Conservation (phyloP, 2,113 vertebrate genomes). For the Petroica traversi region DNA sequence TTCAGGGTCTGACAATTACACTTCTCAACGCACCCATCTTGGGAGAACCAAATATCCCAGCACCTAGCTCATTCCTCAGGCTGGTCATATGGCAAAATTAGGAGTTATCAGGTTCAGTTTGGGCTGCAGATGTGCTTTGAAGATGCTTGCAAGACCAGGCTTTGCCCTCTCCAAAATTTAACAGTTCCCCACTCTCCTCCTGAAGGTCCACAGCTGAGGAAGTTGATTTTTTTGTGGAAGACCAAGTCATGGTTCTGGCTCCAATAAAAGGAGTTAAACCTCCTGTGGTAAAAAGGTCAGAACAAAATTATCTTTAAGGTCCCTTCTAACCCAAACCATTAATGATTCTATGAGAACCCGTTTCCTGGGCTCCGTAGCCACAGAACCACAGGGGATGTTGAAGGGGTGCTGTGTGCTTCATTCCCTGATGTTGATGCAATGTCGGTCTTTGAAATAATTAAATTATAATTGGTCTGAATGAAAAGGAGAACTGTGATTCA, state of each 20-base stretch:
- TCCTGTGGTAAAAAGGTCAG: not conserved
- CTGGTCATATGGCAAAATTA: not conserved
- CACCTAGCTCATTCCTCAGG: not conserved
- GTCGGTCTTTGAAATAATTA: not conserved
- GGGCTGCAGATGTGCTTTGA: not conserved
- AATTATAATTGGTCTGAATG: not conserved
- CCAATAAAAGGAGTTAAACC: not conserved
- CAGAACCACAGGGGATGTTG: not conserved
- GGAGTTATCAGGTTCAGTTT: not conserved
- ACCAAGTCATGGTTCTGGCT: not conserved
- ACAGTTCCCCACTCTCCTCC: not conserved
- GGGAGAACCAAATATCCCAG: not conserved
- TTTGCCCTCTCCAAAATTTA: not conserved
- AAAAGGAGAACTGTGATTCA: not conserved
- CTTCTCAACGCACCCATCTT: not conserved
- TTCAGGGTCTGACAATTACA: not conserved
- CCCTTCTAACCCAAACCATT: not conserved
- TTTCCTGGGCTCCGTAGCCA: not conserved
- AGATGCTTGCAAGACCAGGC: rapidly evolving
- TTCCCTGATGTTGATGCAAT: not conserved
- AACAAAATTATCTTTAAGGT: not conserved
- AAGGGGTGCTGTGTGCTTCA: not conserved
- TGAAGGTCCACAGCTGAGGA: not conserved
- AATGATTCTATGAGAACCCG: not conserved
- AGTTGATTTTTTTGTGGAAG: not conserved